phyloP scores from a whole-genome alignment of 2,888 invertebrate genomes.

The Hesperia comma region DNA sequence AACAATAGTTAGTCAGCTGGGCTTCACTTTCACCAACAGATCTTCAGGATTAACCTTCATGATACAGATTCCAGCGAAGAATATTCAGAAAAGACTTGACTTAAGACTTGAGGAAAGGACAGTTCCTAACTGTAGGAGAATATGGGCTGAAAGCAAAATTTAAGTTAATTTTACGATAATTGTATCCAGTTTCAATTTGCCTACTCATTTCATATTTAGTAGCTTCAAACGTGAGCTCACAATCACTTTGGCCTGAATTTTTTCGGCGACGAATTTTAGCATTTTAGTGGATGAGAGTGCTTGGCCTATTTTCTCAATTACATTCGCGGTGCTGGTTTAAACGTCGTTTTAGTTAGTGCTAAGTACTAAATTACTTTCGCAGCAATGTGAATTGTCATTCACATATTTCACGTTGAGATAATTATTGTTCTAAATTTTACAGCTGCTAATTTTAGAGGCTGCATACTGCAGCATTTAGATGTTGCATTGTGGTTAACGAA shows the following conservation, averaged over 20 bases:
- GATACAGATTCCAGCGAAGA: too few species aligned
- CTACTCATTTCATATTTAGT: neutral
- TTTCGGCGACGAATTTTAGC: slow-evolving; percentile 13
- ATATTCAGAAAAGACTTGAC: too few species aligned
- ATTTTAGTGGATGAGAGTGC: slow-evolving; percentile 13
- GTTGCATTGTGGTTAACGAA: too few species aligned
- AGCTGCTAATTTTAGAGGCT: too few species aligned
- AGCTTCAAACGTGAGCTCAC: slow-evolving; percentile 2
- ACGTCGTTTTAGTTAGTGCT: slow-evolving; percentile 10
- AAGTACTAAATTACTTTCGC: slow-evolving; percentile 9
- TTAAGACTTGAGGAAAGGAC: too few species aligned
- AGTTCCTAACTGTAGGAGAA: too few species aligned
- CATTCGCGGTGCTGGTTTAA: neutral
- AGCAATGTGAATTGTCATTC: slow-evolving; percentile 7
- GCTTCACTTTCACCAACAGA: too few species aligned
- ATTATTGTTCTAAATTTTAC: slow-evolving; percentile 2
- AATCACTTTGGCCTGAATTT: slow-evolving; percentile 7
- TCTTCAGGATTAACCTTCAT: too few species aligned
- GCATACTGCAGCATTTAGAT: too few species aligned
- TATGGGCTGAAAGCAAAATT: neutral
- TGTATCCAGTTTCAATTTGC: neutral
- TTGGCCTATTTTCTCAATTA: slow-evolving; percentile 13
- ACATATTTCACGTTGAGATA: neutral
- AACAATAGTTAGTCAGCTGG: too few species aligned
- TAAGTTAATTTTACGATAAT: neutral